Conservation (phyloP, 2,797 vertebrate species). For the Synaphobranchus kaupii region DNA sequence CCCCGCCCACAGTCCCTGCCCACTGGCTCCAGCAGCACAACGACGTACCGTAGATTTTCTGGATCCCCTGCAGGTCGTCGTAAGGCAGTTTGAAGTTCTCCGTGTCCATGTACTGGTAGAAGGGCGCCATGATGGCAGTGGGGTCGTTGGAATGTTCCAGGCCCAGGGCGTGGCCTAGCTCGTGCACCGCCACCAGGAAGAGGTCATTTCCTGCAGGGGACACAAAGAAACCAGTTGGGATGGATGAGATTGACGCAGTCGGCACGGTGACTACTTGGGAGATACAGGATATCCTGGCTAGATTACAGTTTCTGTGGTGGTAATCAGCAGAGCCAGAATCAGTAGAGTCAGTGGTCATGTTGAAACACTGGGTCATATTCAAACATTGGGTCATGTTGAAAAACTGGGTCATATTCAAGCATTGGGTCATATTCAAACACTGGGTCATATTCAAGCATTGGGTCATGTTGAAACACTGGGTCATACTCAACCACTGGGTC, state of each 20-base stretch:
- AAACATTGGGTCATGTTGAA: too few relatives aligned
- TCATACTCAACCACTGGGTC: too few relatives aligned
- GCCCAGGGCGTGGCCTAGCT: slow-evolving; percentile 82
- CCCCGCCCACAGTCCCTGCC: neutral
- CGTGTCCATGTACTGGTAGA: slow-evolving; percentile 85
- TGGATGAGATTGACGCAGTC: neutral
- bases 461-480: too few relatives aligned
- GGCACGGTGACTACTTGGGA: neutral
- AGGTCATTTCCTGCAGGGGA: slow-evolving; percentile 79
- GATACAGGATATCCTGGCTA: too few relatives aligned
- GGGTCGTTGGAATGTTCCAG: slow-evolving; percentile 83
- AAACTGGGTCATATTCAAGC: too few relatives aligned
- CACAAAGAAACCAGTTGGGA: slow-evolving; percentile 1
- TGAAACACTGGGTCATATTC: too few relatives aligned
- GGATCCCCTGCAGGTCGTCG: slow-evolving; percentile 84
- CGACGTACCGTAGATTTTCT: slow-evolving; percentile 78
- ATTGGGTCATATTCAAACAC: too few relatives aligned
- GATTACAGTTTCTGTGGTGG: neutral
- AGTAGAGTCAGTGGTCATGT: too few relatives aligned
- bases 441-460: too few relatives aligned
- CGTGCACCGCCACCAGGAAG: slow-evolving; percentile 84
- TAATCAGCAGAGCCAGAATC: neutral
- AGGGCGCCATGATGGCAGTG: slow-evolving; percentile 85
- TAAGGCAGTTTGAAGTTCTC: slow-evolving; percentile 84
- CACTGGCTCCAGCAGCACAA: neutral